These are phyloP conservation scores for Lepidocyrtinus sp. DNA, from an alignment of 2,888 invertebrate species.

Conservation along the genomic window DNA sequence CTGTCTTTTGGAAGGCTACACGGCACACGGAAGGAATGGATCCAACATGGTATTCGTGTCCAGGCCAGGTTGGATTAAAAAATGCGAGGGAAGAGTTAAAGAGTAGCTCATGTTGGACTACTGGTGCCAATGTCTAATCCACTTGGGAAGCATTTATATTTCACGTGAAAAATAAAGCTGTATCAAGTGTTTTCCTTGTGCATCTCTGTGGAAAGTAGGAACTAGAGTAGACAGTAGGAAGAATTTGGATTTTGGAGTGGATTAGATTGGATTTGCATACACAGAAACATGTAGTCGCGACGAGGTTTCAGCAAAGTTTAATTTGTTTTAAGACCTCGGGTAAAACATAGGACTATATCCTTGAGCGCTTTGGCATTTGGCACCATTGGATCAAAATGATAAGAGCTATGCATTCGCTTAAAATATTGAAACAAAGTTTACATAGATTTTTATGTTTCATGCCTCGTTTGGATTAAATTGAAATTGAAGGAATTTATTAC, in stretches of 20 bases:
- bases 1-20: neutral
- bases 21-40: neutral
- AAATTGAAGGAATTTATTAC: neutral
- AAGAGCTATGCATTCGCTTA: neutral
- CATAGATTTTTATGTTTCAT: neutral
- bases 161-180: conserved; percentile 18
- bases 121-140: too few relatives aligned
- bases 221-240: neutral
- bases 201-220: neutral
- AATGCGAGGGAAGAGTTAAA: neutral
- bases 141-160: conserved; percentile 1
- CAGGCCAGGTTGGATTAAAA: neutral
- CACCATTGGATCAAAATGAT: neutral
- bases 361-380: neutral
- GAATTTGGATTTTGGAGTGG: neutral
- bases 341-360: too few relatives aligned
- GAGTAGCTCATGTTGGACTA: too few relatives aligned
- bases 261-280: neutral
- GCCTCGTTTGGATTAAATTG: too few relatives aligned
- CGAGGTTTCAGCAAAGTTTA: neutral
- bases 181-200: neutral
- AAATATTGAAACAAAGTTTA: neutral
- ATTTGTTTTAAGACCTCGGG: too few relatives aligned
- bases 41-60: neutral
- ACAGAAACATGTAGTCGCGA: neutral